These are phyloP conservation scores for Burhinus oedicnemus DNA, from an alignment of 2,113 vertebrate genomes.

Conservation along the genomic window DNA sequence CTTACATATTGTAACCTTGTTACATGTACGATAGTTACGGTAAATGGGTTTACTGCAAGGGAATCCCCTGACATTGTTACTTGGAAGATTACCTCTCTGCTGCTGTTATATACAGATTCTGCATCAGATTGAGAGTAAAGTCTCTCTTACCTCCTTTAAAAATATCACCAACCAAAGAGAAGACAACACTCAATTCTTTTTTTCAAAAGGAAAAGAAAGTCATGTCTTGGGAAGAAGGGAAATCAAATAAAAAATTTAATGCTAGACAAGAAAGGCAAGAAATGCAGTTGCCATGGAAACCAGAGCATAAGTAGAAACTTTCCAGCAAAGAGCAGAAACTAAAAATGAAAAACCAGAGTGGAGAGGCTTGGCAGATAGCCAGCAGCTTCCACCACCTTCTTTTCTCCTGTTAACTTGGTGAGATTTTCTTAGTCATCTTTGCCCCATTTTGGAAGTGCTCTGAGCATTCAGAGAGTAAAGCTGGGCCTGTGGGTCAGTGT, in stretches of 20 bases:
- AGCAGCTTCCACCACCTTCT: constrained; percentile 6
- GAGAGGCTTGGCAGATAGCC: constrained; percentile 39
- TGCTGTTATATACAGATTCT: background rate
- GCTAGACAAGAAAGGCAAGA: constrained; percentile 59
- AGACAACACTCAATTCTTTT: constrained; percentile 17
- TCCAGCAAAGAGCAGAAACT: constrained; percentile 56
- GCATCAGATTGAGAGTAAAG: background rate
- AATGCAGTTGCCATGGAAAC: constrained; percentile 75
- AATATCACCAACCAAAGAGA: background rate
- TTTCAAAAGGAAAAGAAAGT: constrained; percentile 8
- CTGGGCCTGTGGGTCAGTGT: background rate
- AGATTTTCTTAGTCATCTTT: background rate
- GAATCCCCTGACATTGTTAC: background rate
- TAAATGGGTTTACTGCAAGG: background rate
- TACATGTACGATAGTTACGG: background rate
- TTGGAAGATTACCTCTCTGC: background rate
- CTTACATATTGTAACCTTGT: background rate
- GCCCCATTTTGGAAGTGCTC: background rate
- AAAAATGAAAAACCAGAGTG: constrained; percentile 57
- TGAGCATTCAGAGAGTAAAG: fast-evolving
- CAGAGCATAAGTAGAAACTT: constrained; percentile 74
- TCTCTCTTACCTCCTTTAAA: constrained; percentile 5
- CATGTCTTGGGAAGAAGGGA: constrained; percentile 56
- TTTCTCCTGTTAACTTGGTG: background rate
- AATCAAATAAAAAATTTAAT: constrained; percentile 67